Evolutionary conservation across 2,888 invertebrate species (phyloP).

Genomic region (Andrena minutula): DNA sequence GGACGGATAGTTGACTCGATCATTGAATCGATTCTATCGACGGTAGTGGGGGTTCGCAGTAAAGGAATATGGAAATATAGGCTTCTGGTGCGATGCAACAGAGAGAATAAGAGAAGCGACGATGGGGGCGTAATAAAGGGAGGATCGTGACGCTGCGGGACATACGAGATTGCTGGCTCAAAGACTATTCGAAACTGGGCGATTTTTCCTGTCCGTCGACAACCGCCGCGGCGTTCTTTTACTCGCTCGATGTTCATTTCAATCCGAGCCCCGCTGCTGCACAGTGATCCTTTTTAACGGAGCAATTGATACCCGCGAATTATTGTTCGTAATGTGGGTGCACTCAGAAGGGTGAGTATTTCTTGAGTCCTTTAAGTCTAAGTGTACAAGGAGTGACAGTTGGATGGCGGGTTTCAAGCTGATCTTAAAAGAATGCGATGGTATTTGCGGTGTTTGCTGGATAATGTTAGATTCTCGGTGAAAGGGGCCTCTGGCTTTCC

Average conservation of each 20-base stretch:
- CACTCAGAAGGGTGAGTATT: no score
- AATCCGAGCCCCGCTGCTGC: not conserved
- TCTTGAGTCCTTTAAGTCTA: no score
- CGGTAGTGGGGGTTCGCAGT: not conserved
- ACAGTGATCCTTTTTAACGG: no score
- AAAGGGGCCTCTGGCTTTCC: not conserved
- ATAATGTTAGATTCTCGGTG: no score
- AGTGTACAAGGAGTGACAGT: no score
- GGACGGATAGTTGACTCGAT: not conserved
- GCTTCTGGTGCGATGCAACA: not conserved
- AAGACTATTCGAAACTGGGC: constrained; percentile 15
- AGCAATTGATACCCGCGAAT: no score
- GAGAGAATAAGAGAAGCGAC: not conserved
- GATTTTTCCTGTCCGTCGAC: not conserved
- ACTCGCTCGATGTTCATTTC: constrained; percentile 19
- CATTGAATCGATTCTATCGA: not conserved
- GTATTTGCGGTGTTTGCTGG: no score
- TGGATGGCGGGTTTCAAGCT: no score
- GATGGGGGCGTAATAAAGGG: constrained; percentile 17
- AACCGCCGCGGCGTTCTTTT: not conserved
- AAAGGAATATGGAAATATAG: constrained; percentile 22
- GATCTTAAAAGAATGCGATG: not conserved
- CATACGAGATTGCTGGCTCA: constrained; percentile 11
- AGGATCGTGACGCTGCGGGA: not conserved
- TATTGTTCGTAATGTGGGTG: no score